A percentile compares a stretch with the other conserved stretches of the same genome.
phyloP scores from a whole-genome alignment of 2,797 vertebrate genomes.

The Melanotaenia parkinsoni region DNA sequence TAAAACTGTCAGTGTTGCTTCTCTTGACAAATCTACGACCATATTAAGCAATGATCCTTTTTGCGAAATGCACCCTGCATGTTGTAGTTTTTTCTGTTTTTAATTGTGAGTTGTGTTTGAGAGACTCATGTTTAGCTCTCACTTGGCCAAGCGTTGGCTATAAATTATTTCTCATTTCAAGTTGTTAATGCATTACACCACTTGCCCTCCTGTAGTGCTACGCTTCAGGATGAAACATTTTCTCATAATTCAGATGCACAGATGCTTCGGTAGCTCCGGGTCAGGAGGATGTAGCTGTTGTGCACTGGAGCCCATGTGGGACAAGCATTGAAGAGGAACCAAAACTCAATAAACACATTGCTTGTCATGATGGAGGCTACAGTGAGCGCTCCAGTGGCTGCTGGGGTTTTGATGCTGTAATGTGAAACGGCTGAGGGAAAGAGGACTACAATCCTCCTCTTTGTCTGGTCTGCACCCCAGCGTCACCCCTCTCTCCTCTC shows the following conservation, averaged over 20 bases:
- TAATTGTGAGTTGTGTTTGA: constrained; percentile 48
- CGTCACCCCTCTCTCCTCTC: constrained; percentile 63
- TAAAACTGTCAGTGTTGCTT: constrained; percentile 53
- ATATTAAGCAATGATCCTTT: constrained; percentile 42
- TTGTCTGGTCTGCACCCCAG: constrained; percentile 66
- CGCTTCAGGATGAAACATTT: constrained; percentile 36
- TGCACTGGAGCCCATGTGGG: constrained; percentile 65
- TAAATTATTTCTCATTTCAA: constrained; percentile 46
- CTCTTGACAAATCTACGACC: constrained; percentile 38
- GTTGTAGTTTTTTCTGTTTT: constrained; percentile 51
- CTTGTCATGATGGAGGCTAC: constrained; percentile 81
- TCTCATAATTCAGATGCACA: constrained; percentile 56
- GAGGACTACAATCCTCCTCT: constrained; percentile 77
- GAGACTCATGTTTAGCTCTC: constrained; percentile 42
- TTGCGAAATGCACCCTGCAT: constrained; percentile 42
- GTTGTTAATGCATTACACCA: constrained; percentile 42
- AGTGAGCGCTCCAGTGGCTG: constrained; percentile 78
- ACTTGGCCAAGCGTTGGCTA: constrained; percentile 36
- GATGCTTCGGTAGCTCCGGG: constrained; percentile 58
- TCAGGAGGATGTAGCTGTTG: constrained; percentile 52
- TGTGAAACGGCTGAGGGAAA: constrained; percentile 78
- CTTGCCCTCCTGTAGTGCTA: constrained; percentile 30
- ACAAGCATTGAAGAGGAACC: constrained; percentile 78
- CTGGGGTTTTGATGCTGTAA: constrained; percentile 84
- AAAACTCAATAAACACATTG: constrained; percentile 81